Conservation (phyloP, 2,888 invertebrate species). For the Andrena praecox region DNA sequence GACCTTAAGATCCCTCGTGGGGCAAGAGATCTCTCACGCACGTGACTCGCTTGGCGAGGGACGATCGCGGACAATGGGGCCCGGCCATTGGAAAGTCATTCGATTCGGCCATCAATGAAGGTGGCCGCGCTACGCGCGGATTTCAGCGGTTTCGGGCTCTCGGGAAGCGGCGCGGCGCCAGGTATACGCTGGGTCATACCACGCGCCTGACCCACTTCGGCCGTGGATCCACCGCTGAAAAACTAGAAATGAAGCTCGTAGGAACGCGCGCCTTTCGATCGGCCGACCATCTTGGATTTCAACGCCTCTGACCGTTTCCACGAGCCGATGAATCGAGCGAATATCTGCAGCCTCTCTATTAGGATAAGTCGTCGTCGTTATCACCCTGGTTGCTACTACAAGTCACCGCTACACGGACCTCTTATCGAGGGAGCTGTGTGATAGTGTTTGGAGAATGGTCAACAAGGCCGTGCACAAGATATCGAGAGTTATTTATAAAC, state of each 20-base stretch:
- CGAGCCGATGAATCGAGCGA: too few relatives aligned
- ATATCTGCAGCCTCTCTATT: neutral
- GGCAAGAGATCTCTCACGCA: conserved; percentile 47
- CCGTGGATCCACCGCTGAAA: too few relatives aligned
- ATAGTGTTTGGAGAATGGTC: neutral
- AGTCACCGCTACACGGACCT: neutral
- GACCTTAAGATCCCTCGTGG: conserved; percentile 33
- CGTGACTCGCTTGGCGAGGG: conserved; percentile 52
- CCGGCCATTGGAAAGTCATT: conserved; percentile 40
- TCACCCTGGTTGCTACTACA: neutral
- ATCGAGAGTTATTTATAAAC: neutral
- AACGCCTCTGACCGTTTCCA: too few relatives aligned
- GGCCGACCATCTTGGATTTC: too few relatives aligned
- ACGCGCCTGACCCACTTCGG: neutral
- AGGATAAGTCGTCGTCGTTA: neutral
- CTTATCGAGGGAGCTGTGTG: neutral
- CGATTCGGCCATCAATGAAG: conserved; percentile 41
- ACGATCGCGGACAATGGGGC: conserved; percentile 46
- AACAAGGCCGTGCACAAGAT: neutral
- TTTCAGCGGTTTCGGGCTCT: conserved; percentile 6
- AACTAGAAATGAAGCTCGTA: too few relatives aligned
- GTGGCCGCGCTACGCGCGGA: conserved; percentile 10
- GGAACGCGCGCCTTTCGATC: too few relatives aligned
- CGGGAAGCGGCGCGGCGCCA: neutral
- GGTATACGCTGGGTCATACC: neutral